Percentiles rank a stretch among this genome's conserved stretches.
Conservation (phyloP, 2,888 invertebrate species). For the Hyalella azteca region DNA sequence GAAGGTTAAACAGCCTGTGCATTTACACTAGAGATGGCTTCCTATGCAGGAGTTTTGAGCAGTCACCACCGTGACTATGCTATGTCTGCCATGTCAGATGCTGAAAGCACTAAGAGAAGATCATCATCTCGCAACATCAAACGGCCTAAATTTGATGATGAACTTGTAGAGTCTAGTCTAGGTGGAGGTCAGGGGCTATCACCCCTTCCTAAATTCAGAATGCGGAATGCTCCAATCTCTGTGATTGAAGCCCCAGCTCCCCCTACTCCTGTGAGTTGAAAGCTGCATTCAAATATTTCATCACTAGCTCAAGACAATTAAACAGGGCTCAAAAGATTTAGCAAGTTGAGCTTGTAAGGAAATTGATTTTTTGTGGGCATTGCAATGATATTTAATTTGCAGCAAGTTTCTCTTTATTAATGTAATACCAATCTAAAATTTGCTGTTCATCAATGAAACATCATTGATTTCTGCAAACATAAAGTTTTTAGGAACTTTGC, state of each 20-base stretch:
- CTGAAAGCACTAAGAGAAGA: conserved; percentile 53
- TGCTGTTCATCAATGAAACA: background rate
- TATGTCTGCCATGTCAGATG: conserved; percentile 42
- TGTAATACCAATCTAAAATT: background rate
- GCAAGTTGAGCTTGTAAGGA: too few species aligned
- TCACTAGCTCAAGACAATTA: too few species aligned
- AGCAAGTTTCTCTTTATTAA: background rate
- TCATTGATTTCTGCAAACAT: too few species aligned
- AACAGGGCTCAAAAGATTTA: too few species aligned
- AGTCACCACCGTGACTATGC: background rate
- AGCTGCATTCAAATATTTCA: too few species aligned
- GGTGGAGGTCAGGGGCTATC: conserved; percentile 63
- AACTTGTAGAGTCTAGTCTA: conserved; percentile 89
- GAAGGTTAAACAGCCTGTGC: too few species aligned
- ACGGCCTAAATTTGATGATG: conserved; percentile 94
- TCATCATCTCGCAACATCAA: conserved; percentile 83
- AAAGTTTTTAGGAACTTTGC: too few species aligned
- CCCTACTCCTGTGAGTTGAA: conserved; percentile 29
- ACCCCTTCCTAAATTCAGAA: conserved; percentile 54
- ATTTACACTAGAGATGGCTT: too few species aligned
- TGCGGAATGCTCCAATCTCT: conserved; percentile 52
- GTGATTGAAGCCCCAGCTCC: conserved; percentile 42
- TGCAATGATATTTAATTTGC: too few species aligned
- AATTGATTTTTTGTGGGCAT: too few species aligned
- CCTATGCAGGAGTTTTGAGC: background rate